Conservation (phyloP, 2,113 vertebrate species). For the Python bivittatus region DNA sequence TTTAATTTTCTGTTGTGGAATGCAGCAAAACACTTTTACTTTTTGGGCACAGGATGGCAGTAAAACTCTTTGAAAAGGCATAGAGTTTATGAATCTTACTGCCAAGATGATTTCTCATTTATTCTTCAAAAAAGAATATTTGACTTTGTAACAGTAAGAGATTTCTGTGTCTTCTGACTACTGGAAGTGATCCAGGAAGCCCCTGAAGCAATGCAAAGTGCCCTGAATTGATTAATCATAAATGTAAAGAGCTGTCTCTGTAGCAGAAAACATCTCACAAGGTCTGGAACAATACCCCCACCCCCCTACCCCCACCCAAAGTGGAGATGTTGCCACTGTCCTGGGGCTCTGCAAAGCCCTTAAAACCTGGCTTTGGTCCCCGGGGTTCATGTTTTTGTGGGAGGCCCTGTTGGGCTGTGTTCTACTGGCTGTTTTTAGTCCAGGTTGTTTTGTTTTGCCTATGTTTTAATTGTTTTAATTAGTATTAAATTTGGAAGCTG, state of each 20-base stretch:
- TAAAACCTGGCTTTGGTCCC: not conserved
- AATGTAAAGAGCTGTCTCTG: not conserved
- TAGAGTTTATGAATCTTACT: not conserved
- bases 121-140: not conserved
- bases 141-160: not conserved
- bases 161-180: not conserved
- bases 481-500: not conserved
- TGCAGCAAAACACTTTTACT: not conserved
- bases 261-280: not conserved
- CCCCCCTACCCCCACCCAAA: too few species aligned
- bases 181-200: not conserved
- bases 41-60: constrained; percentile 28
- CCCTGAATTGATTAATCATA: not conserved
- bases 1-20: not conserved
- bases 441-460: not conserved
- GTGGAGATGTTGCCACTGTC: too few species aligned
- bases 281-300: too few species aligned
- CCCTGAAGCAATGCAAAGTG: not conserved
- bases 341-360: not conserved
- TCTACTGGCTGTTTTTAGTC: not conserved
- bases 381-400: not conserved
- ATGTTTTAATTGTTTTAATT: not conserved
- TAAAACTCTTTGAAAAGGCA: not conserved
- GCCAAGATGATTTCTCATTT: not conserved
- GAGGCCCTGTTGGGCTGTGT: not conserved